A percentile compares a stretch with the other conserved stretches of the same genome.
These are phyloP conservation scores for Clanis bilineata DNA, from an alignment of 2,888 invertebrate species.

Conservation along the genomic window DNA sequence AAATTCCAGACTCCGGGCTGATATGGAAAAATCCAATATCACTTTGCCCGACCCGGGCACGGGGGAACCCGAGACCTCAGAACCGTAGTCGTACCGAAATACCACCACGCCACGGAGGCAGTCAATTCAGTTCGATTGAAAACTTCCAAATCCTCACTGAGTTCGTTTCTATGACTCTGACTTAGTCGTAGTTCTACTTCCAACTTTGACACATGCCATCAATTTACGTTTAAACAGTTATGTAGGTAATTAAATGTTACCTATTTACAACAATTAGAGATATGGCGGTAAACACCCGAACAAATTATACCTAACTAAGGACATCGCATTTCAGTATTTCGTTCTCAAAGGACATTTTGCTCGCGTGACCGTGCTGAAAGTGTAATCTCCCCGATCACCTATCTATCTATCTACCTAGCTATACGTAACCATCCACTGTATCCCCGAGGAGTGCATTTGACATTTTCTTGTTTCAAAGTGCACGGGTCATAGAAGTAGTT, in stretches of 20 bases:
- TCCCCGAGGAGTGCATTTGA: constrained; percentile 58
- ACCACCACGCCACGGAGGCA: too few relatives aligned
- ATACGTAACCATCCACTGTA: constrained; percentile 11
- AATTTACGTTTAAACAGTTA: background rate
- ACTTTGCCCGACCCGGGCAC: too few relatives aligned
- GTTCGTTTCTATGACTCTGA: too few relatives aligned
- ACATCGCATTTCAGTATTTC: background rate
- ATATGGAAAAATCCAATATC: too few relatives aligned
- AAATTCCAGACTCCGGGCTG: too few relatives aligned
- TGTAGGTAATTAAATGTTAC: too few relatives aligned
- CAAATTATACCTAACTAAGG: background rate
- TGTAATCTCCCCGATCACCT: constrained; percentile 7
- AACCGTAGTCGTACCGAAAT: too few relatives aligned
- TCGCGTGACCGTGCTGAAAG: constrained; percentile 4
- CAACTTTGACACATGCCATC: background rate
- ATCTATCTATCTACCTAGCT: background rate
- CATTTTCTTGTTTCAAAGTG: constrained; percentile 74
- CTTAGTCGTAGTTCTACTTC: too few relatives aligned
- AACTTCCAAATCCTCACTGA: too few relatives aligned
- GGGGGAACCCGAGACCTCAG: too few relatives aligned
- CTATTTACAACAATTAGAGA: background rate
- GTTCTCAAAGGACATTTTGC: background rate
- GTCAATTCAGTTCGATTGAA: too few relatives aligned
- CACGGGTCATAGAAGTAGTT: constrained; percentile 74
- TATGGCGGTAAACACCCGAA: background rate